These are phyloP conservation scores for Sebastes flavidus DNA, from an alignment of 2,797 vertebrate species.

Conservation along the genomic window DNA sequence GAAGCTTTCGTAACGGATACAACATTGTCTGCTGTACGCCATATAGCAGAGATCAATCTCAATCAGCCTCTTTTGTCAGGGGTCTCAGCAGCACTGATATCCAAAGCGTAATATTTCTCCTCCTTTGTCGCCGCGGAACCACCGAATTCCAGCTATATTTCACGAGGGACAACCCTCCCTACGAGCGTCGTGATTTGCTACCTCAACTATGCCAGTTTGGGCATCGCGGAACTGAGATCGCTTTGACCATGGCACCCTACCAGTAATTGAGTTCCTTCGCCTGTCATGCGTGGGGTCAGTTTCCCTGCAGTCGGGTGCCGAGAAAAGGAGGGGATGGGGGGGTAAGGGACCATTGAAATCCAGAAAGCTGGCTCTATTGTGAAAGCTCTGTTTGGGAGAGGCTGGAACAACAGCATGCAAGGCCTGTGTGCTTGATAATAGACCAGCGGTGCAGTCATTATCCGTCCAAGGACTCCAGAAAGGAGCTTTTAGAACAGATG, in stretches of 20 bases:
- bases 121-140: conserved; percentile 23
- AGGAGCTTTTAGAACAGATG: conserved; percentile 63
- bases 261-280: conserved; percentile 71
- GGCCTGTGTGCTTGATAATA: conserved; percentile 59
- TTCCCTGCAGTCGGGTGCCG: conserved; percentile 33
- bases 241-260: conserved; percentile 57
- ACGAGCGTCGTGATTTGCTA: conserved; percentile 28
- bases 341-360: conserved; percentile 46
- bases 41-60: conserved; percentile 53
- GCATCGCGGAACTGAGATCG: conserved; percentile 43
- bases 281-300: conserved; percentile 47
- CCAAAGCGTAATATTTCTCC: conserved; percentile 28
- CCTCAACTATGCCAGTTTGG: conserved; percentile 58
- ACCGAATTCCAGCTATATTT: conserved; percentile 25
- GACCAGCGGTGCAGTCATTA: conserved; percentile 62
- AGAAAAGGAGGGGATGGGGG: neutral
- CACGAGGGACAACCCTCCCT: conserved; percentile 33
- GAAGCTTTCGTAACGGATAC: conserved; percentile 60
- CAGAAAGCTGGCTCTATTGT: conserved; percentile 52
- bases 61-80: conserved; percentile 59
- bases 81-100: conserved; percentile 41
- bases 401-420: conserved; percentile 49
- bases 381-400: conserved; percentile 38
- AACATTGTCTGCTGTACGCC: conserved; percentile 48
- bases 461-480: conserved; percentile 66